Percentiles rank a stretch among this genome's conserved stretches.
Evolutionary conservation across 2,888 invertebrate species (phyloP).

Genomic region (Helleia helle): DNA sequence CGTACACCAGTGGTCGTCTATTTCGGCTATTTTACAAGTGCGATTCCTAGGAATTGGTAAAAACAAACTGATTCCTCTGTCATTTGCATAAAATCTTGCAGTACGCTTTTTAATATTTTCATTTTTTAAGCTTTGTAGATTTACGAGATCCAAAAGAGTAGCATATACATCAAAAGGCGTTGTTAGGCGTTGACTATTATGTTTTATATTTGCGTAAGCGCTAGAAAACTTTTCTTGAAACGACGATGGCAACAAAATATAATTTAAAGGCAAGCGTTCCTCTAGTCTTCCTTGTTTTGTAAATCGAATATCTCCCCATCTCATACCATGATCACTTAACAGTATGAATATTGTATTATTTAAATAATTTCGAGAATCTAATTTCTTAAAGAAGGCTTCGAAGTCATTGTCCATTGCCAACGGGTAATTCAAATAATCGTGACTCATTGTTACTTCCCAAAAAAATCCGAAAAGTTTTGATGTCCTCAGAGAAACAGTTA

Average conservation of each 20-base stretch:
- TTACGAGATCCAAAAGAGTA: conserved; percentile 80
- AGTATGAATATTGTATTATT: conserved; percentile 80
- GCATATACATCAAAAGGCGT: conserved; percentile 89
- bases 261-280: conserved; percentile 88
- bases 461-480: conserved; percentile 85
- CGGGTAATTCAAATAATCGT: conserved; percentile 88
- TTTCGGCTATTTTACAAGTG: conserved; percentile 84
- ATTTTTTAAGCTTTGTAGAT: conserved; percentile 58
- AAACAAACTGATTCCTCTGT: conserved; percentile 84
- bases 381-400: conserved; percentile 67
- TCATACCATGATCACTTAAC: conserved; percentile 92
- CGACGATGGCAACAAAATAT: conserved; percentile 81
- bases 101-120: conserved; percentile 45
- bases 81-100: conserved; percentile 40
- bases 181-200: conserved; percentile 81
- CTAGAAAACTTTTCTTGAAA: conserved; percentile 76
- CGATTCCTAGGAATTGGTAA: conserved; percentile 79
- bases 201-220: conserved; percentile 77
- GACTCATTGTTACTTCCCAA: conserved; percentile 88
- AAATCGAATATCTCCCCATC: conserved; percentile 87
- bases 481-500: conserved; percentile 72
- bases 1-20: conserved; percentile 91
- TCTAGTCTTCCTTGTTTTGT: conserved; percentile 92
- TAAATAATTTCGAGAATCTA: conserved; percentile 68
- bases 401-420: conserved; percentile 81